phyloP scores from a whole-genome alignment of 2,888 invertebrate species.

The Cabera pusaria region DNA sequence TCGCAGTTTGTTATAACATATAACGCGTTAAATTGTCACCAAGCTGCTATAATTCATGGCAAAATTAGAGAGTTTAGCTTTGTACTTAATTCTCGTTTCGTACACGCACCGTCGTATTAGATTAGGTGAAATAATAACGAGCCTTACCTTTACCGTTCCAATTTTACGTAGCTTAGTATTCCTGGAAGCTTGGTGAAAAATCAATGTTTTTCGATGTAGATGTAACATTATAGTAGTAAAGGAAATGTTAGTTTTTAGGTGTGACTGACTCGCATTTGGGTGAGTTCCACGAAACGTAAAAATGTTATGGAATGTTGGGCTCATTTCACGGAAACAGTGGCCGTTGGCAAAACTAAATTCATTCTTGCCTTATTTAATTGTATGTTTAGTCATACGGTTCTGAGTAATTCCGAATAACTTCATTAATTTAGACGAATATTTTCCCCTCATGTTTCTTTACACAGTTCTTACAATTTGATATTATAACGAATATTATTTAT shows the following conservation, averaged over 20 bases:
- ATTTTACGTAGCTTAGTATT: constrained; percentile 19
- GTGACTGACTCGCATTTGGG: constrained; percentile 17
- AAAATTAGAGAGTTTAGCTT: constrained; percentile 59
- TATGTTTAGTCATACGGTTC: neutral
- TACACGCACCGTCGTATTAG: constrained; percentile 27
- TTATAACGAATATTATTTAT: no score
- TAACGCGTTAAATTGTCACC: constrained; percentile 58
- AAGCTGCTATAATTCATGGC: constrained; percentile 52
- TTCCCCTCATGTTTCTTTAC: no score
- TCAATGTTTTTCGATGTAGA: constrained; percentile 16
- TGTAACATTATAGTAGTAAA: constrained; percentile 4
- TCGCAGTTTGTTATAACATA: constrained; percentile 57
- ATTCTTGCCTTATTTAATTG: neutral
- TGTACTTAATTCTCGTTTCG: constrained; percentile 59
- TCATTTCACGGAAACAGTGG: constrained; percentile 7
- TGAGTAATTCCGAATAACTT: constrained; percentile 1
- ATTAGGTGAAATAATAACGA: constrained; percentile 28
- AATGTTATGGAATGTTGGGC: neutral
- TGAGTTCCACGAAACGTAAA: constrained; percentile 13
- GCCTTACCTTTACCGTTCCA: constrained; percentile 21
- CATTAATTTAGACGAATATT: neutral
- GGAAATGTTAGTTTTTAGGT: constrained; percentile 18
- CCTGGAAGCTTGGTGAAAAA: constrained; percentile 15
- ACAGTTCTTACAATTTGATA: neutral
- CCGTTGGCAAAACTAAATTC: neutral